Conservation (phyloP, 2,888 invertebrate genomes). For the Limnephilus auricula region DNA sequence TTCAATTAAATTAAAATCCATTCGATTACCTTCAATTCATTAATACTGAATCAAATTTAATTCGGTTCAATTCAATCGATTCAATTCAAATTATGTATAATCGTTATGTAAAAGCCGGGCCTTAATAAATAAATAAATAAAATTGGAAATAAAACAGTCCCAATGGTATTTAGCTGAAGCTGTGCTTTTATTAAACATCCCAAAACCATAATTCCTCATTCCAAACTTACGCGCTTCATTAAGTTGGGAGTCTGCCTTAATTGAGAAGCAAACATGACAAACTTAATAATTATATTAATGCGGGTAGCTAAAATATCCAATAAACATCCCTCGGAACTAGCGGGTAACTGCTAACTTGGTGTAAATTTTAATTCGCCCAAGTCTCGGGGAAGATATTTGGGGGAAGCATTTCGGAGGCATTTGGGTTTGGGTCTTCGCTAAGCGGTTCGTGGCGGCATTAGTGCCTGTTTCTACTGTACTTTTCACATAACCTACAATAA, state of each 20-base stretch:
- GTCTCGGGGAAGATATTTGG: constrained; percentile 18
- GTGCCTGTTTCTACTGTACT: neutral
- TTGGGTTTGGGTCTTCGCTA: neutral
- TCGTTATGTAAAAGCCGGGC: too few relatives aligned
- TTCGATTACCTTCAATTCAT: too few relatives aligned
- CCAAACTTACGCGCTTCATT: constrained; percentile 2
- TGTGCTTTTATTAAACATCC: neutral
- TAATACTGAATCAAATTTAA: too few relatives aligned
- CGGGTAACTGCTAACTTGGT: constrained; percentile 30
- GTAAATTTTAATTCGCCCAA: constrained; percentile 30
- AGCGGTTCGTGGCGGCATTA: neutral
- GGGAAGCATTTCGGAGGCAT: neutral
- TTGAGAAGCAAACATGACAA: constrained; percentile 26
- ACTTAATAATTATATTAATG: constrained; percentile 12
- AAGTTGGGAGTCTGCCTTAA: constrained; percentile 2
- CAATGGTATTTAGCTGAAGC: neutral
- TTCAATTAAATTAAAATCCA: too few relatives aligned
- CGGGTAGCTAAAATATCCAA: constrained; percentile 14
- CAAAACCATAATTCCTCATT: neutral
- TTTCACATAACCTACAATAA: neutral
- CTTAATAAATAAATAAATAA: too few relatives aligned
- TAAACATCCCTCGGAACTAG: constrained; percentile 16
- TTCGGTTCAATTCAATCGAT: too few relatives aligned
- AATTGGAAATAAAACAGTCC: too few relatives aligned
- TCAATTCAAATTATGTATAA: too few relatives aligned